Base-by-base conservation (phyloP, 2,113 vertebrate species). In the Antennarius striatus region DNA sequence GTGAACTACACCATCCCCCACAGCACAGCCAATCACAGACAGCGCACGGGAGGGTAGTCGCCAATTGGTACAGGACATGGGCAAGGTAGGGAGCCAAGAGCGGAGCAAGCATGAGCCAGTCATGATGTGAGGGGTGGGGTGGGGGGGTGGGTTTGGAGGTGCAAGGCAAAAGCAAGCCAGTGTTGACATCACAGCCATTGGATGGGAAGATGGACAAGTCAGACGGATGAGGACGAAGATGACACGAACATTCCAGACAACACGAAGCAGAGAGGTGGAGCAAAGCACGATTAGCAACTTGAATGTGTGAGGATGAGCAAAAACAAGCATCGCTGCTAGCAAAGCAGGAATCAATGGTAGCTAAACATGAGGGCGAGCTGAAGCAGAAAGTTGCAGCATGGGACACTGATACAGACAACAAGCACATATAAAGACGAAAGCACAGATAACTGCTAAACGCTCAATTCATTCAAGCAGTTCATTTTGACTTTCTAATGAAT, bases 281-380 rank as follows among this genome's bases (percentile, higher is more conserved):
- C 94, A 96, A 94, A 97, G 95, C 95, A 94, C 92, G 92, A 95
- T 97, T 96, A 99, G 95, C 94, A 80, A 94, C 94, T 93, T 90
- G 91, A 91, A 95, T 89, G 93, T 91, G 87, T 94, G 73, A 94
- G 77, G 85, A 95, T 91, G 94, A 90, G 87, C 90, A 94, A 80
- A 80, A 85, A 83, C 81, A 63, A 63, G 45, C 73, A 75, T 84
- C 79, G 89, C 79, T 90, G 79, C 82, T 83, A 87, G 74, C 71
- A 63, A 51, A 80, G 82, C 76, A 81, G 80, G 73, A 81, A 73
- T 84, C 67, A 83, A 85, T 63, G 11, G 55, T 55, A 49, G 64
- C 53, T 70, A 56, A 65, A 68, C 16, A 60, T 14, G 36, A 46
- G 79, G 69, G 60, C 28, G 48, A 43, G 15, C 29, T 22, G 59